phyloP scores from a whole-genome alignment of 2,113 vertebrate genomes.

The Fregata magnificens region DNA sequence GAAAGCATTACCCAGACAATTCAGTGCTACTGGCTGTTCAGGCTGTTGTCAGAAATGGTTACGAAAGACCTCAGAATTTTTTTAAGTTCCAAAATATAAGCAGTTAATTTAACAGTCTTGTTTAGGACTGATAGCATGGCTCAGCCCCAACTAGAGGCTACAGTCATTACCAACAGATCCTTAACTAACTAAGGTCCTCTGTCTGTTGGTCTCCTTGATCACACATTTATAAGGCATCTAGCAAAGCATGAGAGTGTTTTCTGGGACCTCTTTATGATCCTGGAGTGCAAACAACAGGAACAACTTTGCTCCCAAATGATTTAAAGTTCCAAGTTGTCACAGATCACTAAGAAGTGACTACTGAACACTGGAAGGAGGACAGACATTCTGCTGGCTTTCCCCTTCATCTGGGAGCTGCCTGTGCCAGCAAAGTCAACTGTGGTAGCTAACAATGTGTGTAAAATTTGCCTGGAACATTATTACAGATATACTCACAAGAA shows the following conservation, averaged over 20 bases:
- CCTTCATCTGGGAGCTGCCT: background rate
- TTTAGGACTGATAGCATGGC: background rate
- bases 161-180: background rate
- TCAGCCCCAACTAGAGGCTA: background rate
- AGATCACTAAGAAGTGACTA: background rate
- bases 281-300: background rate
- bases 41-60: background rate
- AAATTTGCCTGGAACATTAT: background rate
- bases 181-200: background rate
- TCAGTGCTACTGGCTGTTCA: background rate
- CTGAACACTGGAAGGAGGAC: background rate
- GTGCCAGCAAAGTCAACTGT: background rate
- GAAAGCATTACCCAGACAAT: background rate
- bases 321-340: background rate
- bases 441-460: background rate
- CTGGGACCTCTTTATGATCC: background rate
- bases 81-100: background rate
- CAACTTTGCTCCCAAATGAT: background rate
- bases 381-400: background rate
- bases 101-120: background rate
- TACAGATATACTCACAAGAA: background rate
- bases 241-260: background rate
- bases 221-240: fast-evolving
- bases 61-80: background rate
- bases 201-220: background rate